phyloP scores from a whole-genome alignment of 2,113 vertebrate genomes.

The Choloepus hoffmanni region DNA sequence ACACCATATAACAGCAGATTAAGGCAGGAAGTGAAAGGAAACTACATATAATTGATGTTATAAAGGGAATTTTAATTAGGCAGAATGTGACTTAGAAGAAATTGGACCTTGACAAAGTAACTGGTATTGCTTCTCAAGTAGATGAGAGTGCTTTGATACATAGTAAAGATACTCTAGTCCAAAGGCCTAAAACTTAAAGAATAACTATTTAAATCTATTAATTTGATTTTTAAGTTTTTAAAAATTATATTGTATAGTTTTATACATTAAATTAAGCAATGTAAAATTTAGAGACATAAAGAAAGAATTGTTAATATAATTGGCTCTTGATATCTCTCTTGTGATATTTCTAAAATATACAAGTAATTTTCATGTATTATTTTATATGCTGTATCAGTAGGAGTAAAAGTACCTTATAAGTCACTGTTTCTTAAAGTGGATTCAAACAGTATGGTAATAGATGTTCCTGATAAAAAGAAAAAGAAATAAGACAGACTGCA shows the following conservation, averaged over 20 bases:
- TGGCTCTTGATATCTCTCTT: neutral
- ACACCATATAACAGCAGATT: neutral
- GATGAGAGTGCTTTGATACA: neutral
- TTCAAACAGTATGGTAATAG: neutral
- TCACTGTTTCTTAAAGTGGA: neutral
- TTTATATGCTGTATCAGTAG: neutral
- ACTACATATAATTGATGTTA: neutral
- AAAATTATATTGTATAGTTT: neutral
- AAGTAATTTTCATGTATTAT: constrained; percentile 23
- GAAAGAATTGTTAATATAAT: neutral
- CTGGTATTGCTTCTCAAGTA: neutral
- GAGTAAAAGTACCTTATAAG: neutral
- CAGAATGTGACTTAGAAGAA: constrained; percentile 31
- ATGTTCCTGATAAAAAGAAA: neutral
- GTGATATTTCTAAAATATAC: constrained; percentile 4
- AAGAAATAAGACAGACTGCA: neutral
- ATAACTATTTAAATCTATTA: neutral
- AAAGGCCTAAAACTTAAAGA: constrained; percentile 27
- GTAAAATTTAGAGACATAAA: neutral
- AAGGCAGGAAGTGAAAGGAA: neutral
- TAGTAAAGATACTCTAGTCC: neutral
- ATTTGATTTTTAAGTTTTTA: neutral
- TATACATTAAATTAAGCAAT: neutral
- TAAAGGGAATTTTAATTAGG: constrained; percentile 56
- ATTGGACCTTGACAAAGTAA: constrained; percentile 23